Base-by-base conservation (phyloP, 2,113 vertebrate species). In the Phycodurus eques region DNA sequence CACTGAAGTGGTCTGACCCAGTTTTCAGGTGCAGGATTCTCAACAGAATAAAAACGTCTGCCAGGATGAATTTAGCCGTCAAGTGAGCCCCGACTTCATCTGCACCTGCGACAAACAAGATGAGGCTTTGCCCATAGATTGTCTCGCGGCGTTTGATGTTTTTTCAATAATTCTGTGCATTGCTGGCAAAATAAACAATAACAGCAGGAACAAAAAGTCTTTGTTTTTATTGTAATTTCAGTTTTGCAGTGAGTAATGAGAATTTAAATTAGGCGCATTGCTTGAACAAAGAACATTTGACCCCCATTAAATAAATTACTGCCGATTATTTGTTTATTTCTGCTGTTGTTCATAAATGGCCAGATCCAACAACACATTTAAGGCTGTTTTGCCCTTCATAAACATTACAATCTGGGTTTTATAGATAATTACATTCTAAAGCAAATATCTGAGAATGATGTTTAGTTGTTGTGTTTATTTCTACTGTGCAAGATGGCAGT, bases 1-100 rank as follows among this genome's bases (percentile, higher is more conserved):
- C 4, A 56, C 2, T 65, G 13, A 68, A 78, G 74, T 81, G 72
- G 74, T 81, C 81, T 73, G 66, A 79, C 68, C 74, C 70, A 14
- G 8, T 27, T 65, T 43, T 19, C 69, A 76, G 63, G 27, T 31
- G 44, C 22, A 69, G 27, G 35, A 39, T 72, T 27, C 72, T 47
- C 67, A 43, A 19, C 7, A n/a, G 27, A 60, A 8, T 35, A 4
- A 19, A 39, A 70, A 35, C 15, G 0, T 68, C 68, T 75, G 72
- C 67, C 46, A 27, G 20, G 67, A 66, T 73, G 61, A 73, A 72
- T 71, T 43, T 7, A 72, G 71, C 53, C 75, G 69, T 75, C 42
- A 72, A 71, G 44, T 73, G 70, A 72, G 49, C 66, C 57, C 9
- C 60, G 20, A 49, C 57, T 74, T 82, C 75, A 75, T 77, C 44